phyloP scores from a whole-genome alignment of 2,888 invertebrate species.

The Rhodophaea formosa region DNA sequence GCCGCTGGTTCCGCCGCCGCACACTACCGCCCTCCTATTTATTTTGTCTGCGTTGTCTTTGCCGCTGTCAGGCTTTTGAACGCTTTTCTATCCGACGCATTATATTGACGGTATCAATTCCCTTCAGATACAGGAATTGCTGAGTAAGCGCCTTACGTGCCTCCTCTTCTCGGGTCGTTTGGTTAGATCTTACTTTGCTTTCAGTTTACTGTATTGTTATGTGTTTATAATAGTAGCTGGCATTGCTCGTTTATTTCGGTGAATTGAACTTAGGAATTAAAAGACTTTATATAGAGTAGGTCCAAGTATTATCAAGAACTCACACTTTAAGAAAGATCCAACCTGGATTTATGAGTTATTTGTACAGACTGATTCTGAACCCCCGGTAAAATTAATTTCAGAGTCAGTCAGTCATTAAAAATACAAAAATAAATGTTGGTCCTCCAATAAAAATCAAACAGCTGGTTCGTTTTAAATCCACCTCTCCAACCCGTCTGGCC shows the following conservation, averaged over 20 bases:
- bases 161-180: constrained; percentile 24
- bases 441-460: too few relatives aligned
- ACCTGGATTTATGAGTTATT: too few relatives aligned
- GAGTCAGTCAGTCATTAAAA: too few relatives aligned
- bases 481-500: too few relatives aligned
- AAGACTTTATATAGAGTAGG: too few relatives aligned
- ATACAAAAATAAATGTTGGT: too few relatives aligned
- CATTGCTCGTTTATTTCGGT: not conserved
- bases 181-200: constrained; percentile 17
- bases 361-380: too few relatives aligned
- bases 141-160: constrained; percentile 42
- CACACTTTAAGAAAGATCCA: too few relatives aligned
- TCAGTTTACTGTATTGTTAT: not conserved
- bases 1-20: constrained; percentile 57
- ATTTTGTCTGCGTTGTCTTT: constrained; percentile 77
- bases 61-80: constrained; percentile 71
- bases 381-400: too few relatives aligned
- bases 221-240: not conserved
- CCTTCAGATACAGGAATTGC: constrained; percentile 53
- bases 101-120: constrained; percentile 74
- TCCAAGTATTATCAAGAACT: too few relatives aligned
- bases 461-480: too few relatives aligned
- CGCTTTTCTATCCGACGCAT: constrained; percentile 68
- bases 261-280: too few relatives aligned
- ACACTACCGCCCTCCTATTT: constrained; percentile 67